Conservation (phyloP, 2,797 vertebrate species). For the Nothura maculosa region DNA sequence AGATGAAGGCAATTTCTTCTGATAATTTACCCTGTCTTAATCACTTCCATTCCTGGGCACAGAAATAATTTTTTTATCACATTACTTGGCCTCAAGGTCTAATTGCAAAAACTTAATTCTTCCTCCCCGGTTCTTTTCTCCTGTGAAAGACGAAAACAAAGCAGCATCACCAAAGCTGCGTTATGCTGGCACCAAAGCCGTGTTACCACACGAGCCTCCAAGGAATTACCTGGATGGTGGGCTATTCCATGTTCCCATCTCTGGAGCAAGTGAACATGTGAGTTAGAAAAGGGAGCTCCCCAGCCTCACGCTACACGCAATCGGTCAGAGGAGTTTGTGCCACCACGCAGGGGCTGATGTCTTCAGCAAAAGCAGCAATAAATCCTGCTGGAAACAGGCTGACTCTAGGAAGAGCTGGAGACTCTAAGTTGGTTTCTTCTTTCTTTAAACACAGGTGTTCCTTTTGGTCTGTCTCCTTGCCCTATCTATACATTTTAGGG, state of each 20-base stretch:
- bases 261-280: conserved; percentile 6
- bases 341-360: neutral
- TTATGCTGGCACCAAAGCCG: accelerated
- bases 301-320: accelerated
- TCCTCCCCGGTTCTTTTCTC: neutral
- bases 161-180: neutral
- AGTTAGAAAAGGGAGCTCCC: neutral
- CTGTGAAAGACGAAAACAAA: neutral
- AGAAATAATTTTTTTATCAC: neutral
- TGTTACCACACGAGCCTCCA: neutral
- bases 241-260: conserved; percentile 50
- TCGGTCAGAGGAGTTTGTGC: neutral
- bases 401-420: neutral
- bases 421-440: neutral
- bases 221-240: accelerated
- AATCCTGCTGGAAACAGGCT: accelerated
- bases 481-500: neutral
- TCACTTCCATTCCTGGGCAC: neutral
- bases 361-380: neutral
- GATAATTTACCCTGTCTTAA: neutral
- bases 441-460: neutral
- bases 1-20: neutral
- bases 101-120: neutral
- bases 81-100: neutral
- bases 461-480: neutral